Conservation (phyloP, 2,113 vertebrate genomes). For the Ciconia stormi region DNA sequence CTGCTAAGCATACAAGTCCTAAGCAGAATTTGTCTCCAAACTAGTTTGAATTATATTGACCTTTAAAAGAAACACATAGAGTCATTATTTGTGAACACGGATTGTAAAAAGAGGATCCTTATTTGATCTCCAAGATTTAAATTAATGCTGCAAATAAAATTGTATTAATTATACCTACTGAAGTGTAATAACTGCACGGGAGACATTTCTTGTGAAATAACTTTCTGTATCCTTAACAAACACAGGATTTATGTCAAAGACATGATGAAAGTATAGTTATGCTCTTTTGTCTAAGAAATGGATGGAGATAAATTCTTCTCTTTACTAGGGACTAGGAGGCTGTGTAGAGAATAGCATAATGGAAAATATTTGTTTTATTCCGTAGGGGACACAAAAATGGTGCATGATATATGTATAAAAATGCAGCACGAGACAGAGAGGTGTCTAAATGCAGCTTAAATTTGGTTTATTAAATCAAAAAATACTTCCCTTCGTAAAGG, state of each 20-base stretch:
- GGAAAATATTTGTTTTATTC: background rate
- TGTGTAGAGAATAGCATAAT: background rate
- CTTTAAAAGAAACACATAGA: background rate
- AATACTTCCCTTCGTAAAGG: background rate
- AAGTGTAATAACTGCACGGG: background rate
- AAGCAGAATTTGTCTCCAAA: background rate
- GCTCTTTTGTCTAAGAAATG: background rate
- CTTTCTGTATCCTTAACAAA: background rate
- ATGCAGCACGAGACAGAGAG: background rate
- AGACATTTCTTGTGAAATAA: slow-evolving; percentile 6
- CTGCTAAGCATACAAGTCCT: background rate
- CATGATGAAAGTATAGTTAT: background rate
- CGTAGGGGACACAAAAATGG: background rate
- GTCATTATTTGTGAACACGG: background rate
- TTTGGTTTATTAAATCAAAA: background rate
- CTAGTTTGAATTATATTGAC: background rate
- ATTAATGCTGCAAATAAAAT: slow-evolving; percentile 39
- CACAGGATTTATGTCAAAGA: background rate
- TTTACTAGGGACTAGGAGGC: background rate
- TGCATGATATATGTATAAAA: background rate
- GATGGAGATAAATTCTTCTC: background rate
- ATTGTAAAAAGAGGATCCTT: background rate
- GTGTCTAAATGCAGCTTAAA: background rate
- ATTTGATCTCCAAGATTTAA: background rate
- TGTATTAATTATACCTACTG: slow-evolving; percentile 29